Evolutionary conservation across 2,113 vertebrate genomes (phyloP), one percentile per base, ranked within the genome.

Genomic region (Hyaena hyaena): DNA sequence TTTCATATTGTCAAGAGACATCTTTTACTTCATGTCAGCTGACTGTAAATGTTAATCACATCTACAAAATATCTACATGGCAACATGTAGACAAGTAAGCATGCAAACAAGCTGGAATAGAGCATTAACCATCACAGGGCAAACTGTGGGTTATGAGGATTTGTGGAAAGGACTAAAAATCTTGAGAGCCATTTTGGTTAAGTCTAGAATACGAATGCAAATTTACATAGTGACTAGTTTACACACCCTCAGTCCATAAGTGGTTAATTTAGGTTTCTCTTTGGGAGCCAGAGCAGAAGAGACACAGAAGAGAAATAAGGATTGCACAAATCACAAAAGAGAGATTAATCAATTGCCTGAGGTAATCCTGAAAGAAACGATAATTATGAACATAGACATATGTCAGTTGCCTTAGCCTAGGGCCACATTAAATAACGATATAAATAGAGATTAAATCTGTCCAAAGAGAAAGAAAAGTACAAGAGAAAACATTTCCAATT

Each of bases 191-290:
- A 82, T 87, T 87, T 83, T 35, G 12, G 45, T 93, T 76, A 86
- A 90, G 10, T n/a, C 21, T 81, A 95, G n/a, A 90, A 82, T 50
- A 90, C 66, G 90, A 90, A 86, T 28, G n/a, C 3, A 71, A 65
- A 35, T 95, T 79, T 94, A 28, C 69, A 39, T 39, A 76, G 12
- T 71, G 71, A 89, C 10, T 48, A 10, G 35, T 65, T 85, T 73
- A 88, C 1, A 50, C 11, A 86, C 1, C 65, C 17, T 9, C 14
- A 53, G 16, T 39, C 14, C 23, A 1, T 61, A 28, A 76, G 31
- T 5, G 1, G 43, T 79, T 58, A 73, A 84, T 83, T 88, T 83
- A 23, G 21, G n/a, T 76, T 84, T 91, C 76, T 88, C 8, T 90
- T 43, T 48, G 24, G 45, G 9, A 93, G 26, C 17, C 8, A 71